Conservation (phyloP, 2,888 invertebrate genomes). For the Meganola albula region DNA sequence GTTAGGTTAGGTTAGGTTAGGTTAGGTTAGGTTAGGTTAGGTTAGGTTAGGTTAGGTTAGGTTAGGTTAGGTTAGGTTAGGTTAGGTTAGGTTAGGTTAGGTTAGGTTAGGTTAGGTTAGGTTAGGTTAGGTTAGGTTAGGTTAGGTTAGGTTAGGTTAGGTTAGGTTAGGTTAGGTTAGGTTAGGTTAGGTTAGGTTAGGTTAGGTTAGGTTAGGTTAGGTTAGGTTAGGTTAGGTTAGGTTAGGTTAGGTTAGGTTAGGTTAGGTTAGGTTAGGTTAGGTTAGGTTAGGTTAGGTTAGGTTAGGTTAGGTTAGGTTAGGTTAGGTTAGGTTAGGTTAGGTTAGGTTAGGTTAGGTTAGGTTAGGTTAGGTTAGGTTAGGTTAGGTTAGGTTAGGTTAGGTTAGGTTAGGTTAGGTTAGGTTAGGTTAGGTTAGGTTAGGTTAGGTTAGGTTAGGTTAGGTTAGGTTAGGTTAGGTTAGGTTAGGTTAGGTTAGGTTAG, state of each 20-base stretch:
- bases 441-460: background rate
- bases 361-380: background rate
- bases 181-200: conserved; percentile 17
- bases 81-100: too few species aligned
- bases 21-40: conserved; percentile 20
- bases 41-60: too few species aligned
- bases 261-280: too few species aligned
- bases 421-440: background rate
- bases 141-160: conserved; percentile 23
- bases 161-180: conserved; percentile 22
- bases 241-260: too few species aligned
- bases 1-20: conserved; percentile 17
- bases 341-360: background rate
- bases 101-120: too few species aligned
- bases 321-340: background rate
- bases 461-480: background rate
- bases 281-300: too few species aligned
- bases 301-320: background rate
- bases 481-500: too few species aligned
- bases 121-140: conserved; percentile 21
- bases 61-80: too few species aligned
- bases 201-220: conserved; percentile 22
- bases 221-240: conserved; percentile 23
- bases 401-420: background rate
- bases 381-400: background rate